These are phyloP conservation scores for Cephus pulcher DNA, from an alignment of 2,888 invertebrate genomes.

Conservation along the genomic window DNA sequence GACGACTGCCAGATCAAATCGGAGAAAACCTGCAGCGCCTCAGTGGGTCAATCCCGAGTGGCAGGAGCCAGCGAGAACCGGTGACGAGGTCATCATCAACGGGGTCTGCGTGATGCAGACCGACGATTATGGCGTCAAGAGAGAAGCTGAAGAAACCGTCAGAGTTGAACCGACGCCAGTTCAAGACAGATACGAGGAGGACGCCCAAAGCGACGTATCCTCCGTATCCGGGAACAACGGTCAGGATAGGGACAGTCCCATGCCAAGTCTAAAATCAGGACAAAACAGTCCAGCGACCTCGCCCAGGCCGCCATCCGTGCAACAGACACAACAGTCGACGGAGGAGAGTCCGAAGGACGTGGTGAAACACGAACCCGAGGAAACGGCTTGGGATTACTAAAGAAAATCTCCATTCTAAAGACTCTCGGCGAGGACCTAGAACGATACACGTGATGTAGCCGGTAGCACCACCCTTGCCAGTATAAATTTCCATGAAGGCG, in stretches of 20 bases:
- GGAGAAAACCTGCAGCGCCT: constrained; percentile 95
- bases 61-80: constrained; percentile 73
- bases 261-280: constrained; percentile 59
- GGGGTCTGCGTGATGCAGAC: constrained; percentile 94
- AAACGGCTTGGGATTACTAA: constrained; percentile 61
- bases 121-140: constrained; percentile 74
- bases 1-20: constrained; percentile 70
- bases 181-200: constrained; percentile 72
- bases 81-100: constrained; percentile 89
- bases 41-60: constrained; percentile 98
- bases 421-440: no score
- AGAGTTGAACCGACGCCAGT: constrained; percentile 83
- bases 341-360: constrained; percentile 57
- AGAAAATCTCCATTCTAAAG: background rate
- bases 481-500: no score
- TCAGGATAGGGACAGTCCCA: constrained; percentile 57
- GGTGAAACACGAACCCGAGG: constrained; percentile 63
- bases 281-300: constrained; percentile 57
- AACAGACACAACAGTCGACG: constrained; percentile 45
- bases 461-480: no score
- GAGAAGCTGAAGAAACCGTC: constrained; percentile 76
- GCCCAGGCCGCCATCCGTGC: constrained; percentile 55
- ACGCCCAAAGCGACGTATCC: constrained; percentile 68
- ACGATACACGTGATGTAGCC: no score
- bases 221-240: constrained; percentile 58